Evolutionary conservation across 2,113 vertebrate genomes (phyloP), one percentile per base, ranked within the genome.

Genomic region (Heterocephalus glaber): DNA sequence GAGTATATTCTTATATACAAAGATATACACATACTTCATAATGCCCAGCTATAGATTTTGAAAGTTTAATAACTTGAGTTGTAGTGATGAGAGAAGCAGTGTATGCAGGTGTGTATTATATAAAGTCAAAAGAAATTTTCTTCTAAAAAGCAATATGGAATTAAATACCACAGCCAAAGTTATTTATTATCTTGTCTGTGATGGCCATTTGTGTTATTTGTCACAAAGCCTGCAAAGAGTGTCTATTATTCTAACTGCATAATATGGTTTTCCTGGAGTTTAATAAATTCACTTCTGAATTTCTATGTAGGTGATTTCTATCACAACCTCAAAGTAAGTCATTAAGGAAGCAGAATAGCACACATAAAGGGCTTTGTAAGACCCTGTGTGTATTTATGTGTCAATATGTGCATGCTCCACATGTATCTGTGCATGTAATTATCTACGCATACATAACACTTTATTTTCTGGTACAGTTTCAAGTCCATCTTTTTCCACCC

Each of bases 261-360:
- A 65, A 90, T 89, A 68, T 11, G 1, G 22, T 54, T 92, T 58
- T 68, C 54, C 20, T 82, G 65, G n/a, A 94, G 70, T 60, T 95
- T 97, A 77, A 94, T 90, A 81, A 92, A 70, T 85, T 90, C 17
- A 95, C 76, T 61, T 92, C 41, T 61, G 33, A 65, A 93, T 49
- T 91, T 90, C 87, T 68, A n/a, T 7, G 38, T 81, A 82, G 54
- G 54, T 80, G 54, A 82, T 91, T 89, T 94, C 77, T 89, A 88
- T 74, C 30, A 81, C 44, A 95, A 76, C 14, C 33, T 28, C 30
- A 79, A 87, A 70, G 26, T 47, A 95, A 95, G 58, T 92, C 87
- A 61, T 80, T 95, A 80, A 85, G 41, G 56, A 82, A 94, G 94
- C 47, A 90, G 89, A 96, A 63, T 44, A 68, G 7, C n/a, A 30